Percentiles rank a stretch among this genome's conserved stretches.
Conservation (phyloP, 2,797 vertebrate species). For the Acanthornis magna region DNA sequence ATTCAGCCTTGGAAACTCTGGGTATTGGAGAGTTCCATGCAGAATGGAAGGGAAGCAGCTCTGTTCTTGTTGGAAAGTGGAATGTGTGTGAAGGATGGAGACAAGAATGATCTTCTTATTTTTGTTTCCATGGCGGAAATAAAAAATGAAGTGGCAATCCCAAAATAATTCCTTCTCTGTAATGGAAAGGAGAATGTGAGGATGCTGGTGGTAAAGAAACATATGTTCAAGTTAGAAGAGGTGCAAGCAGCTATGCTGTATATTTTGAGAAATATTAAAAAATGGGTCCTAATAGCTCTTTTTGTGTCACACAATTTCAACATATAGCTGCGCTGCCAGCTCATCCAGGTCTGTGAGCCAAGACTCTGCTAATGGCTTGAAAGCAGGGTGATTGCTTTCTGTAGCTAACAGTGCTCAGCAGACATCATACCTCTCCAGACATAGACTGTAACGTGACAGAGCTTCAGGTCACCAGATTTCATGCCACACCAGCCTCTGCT, state of each 20-base stretch:
- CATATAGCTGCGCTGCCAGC: background rate
- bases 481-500: background rate
- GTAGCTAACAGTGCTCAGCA: background rate
- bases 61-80: background rate
- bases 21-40: background rate
- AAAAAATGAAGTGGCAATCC: background rate
- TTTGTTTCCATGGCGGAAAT: background rate
- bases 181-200: background rate
- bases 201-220: background rate
- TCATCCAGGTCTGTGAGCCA: background rate
- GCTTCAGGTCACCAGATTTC: background rate
- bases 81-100: background rate
- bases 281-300: background rate
- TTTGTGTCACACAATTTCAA: background rate
- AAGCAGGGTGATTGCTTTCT: background rate
- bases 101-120: background rate
- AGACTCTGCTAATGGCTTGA: background rate
- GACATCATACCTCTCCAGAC: background rate
- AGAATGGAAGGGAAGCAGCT: background rate
- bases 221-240: background rate
- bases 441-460: background rate
- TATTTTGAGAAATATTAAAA: background rate
- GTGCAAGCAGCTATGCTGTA: background rate
- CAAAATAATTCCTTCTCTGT: background rate
- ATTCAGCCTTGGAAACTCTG: background rate